These are phyloP conservation scores for Pyrochroa serraticornis DNA, from an alignment of 2,888 invertebrate genomes.

Conservation along the genomic window DNA sequence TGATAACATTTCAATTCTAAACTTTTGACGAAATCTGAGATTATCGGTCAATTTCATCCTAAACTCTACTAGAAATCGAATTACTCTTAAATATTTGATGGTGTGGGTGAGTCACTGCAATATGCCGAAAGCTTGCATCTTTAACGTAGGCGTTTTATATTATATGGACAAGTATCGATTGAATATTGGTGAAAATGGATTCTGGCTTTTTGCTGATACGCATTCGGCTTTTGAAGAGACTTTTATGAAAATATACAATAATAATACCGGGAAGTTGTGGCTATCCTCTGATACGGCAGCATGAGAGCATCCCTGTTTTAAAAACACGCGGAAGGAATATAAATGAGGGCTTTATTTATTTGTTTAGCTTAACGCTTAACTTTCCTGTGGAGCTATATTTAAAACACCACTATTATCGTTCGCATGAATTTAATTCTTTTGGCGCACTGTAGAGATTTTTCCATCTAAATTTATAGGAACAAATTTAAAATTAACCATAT, in stretches of 20 bases:
- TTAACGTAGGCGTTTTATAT: conserved; percentile 7
- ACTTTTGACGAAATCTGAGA: too few species aligned
- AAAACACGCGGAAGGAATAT: too few species aligned
- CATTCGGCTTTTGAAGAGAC: conserved; percentile 17
- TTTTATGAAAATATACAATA: conserved; percentile 23
- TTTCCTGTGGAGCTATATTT: too few species aligned
- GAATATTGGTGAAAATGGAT: conserved; percentile 18
- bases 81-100: conserved; percentile 11
- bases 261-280: conserved; percentile 6
- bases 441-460: too few species aligned
- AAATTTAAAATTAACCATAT: too few species aligned
- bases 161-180: conserved; percentile 15
- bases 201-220: conserved; percentile 20
- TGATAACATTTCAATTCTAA: too few species aligned
- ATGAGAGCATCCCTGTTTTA: too few species aligned
- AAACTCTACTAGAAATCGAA: conserved; percentile 4
- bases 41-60: background rate
- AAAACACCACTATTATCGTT: too few species aligned
- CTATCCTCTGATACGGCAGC: background rate
- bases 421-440: too few species aligned
- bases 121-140: conserved; percentile 9
- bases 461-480: too few species aligned
- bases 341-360: too few species aligned
- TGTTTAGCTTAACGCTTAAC: too few species aligned
- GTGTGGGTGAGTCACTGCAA: conserved; percentile 11